phyloP scores from a whole-genome alignment of 1,140 invertebrate genomes.

The Drosophila ananassae region DNA sequence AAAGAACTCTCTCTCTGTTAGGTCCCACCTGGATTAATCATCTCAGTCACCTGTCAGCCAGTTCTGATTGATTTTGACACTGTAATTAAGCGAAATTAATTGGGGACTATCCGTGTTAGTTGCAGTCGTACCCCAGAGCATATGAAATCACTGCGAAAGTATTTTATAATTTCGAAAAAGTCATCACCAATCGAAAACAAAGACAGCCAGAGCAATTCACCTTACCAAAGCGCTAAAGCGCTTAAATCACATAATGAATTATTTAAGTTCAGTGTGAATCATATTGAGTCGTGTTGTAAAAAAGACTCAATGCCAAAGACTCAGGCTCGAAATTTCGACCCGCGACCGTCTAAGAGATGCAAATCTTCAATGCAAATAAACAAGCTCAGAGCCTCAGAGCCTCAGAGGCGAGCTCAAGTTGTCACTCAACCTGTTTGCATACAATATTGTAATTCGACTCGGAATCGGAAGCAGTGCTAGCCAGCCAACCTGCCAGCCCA shows the following conservation, averaged over 20 bases:
- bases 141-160: constrained; percentile 67
- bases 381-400: neutral
- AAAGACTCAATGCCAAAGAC: constrained; percentile 42
- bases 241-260: constrained; percentile 75
- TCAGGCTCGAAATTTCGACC: constrained; percentile 57
- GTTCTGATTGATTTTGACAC: constrained; percentile 41
- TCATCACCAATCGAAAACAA: constrained; percentile 50
- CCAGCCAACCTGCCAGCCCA: constrained; percentile 1
- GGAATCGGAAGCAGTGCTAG: constrained; percentile 12
- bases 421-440: constrained; percentile 69
- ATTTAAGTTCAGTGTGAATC: constrained; percentile 70
- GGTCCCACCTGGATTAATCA: constrained; percentile 21
- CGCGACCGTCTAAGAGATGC: constrained; percentile 59
- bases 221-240: constrained; percentile 59
- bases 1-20: constrained; percentile 11
- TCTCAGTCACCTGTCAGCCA: constrained; percentile 13
- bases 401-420: constrained; percentile 46
- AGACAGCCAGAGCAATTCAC: constrained; percentile 38
- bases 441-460: constrained; percentile 22
- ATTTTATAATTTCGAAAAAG: constrained; percentile 62
- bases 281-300: constrained; percentile 23
- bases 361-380: constrained; percentile 53
- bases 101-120: constrained; percentile 17
- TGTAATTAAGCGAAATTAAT: constrained; percentile 36
- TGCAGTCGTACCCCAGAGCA: constrained; percentile 8